These are phyloP conservation scores for Teleopsis dalmanni DNA, from an alignment of 1,140 invertebrate species.

Conservation along the genomic window DNA sequence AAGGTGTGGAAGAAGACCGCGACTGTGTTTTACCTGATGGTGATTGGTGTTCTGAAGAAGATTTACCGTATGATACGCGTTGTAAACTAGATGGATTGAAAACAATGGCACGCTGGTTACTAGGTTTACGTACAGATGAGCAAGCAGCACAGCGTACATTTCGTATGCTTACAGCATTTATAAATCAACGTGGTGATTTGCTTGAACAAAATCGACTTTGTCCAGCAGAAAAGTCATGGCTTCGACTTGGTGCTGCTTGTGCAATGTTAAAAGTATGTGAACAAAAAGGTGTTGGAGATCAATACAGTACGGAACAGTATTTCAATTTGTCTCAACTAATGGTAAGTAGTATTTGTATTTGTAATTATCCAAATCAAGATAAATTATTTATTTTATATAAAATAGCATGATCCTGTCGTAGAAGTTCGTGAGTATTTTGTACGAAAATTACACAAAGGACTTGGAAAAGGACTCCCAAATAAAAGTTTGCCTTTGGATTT, in stretches of 20 bases:
- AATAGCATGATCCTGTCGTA: slow-evolving; percentile 69
- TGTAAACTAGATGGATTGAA: slow-evolving; percentile 94
- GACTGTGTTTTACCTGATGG: slow-evolving; percentile 48
- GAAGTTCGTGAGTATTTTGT: slow-evolving; percentile 88
- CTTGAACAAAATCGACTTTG: slow-evolving; percentile 65
- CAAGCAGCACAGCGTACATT: slow-evolving; percentile 91
- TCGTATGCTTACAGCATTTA: slow-evolving; percentile 82
- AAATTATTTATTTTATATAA: background rate
- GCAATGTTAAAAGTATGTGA: slow-evolving; percentile 96
- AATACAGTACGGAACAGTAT: slow-evolving; percentile 90
- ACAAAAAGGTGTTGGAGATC: slow-evolving; percentile 90
- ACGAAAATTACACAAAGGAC: slow-evolving; percentile 84
- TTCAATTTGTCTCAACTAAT: slow-evolving; percentile 87
- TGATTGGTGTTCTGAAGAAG: slow-evolving; percentile 81
- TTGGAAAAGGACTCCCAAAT: slow-evolving; percentile 68
- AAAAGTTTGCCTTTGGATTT: slow-evolving; percentile 91
- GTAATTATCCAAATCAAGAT: background rate
- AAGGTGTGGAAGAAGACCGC: slow-evolving; percentile 57
- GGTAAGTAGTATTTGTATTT: slow-evolving; percentile 41
- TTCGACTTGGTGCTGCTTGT: slow-evolving; percentile 82
- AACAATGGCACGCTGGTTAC: slow-evolving; percentile 90
- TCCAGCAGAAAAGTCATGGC: slow-evolving; percentile 84
- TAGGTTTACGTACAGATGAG: slow-evolving; percentile 82
- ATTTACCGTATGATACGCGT: slow-evolving; percentile 81
- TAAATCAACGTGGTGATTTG: slow-evolving; percentile 78